These are phyloP conservation scores for Neoascia interrupta DNA, from an alignment of 2,888 invertebrate species.

Conservation along the genomic window DNA sequence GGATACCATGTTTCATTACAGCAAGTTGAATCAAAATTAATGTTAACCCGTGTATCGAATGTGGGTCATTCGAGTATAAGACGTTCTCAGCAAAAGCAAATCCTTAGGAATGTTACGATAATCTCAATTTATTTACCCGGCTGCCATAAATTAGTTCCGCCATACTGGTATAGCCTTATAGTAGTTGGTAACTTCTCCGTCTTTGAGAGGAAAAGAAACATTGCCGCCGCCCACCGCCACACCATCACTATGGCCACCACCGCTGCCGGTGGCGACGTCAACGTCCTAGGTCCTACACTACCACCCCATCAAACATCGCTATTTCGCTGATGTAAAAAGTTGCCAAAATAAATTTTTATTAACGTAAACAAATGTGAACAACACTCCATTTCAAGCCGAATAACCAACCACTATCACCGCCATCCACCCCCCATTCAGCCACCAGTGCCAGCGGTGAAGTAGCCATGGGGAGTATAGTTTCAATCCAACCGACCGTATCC, in stretches of 20 bases:
- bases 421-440: neutral
- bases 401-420: slow-evolving; percentile 54
- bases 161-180: neutral
- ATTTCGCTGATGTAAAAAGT: slow-evolving; percentile 69
- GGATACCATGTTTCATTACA: slow-evolving; percentile 11
- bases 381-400: slow-evolving; percentile 59
- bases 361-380: slow-evolving; percentile 69
- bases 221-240: slow-evolving; percentile 3
- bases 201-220: slow-evolving; percentile 2
- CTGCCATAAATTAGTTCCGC: slow-evolving; percentile 45
- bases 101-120: slow-evolving; percentile 38
- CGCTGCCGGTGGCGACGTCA: no score
- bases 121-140: slow-evolving; percentile 59
- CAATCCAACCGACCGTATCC: slow-evolving; percentile 25
- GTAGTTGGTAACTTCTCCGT: neutral
- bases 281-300: slow-evolving; percentile 1
- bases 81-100: slow-evolving; percentile 34
- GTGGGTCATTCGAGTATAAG: slow-evolving; percentile 44
- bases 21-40: slow-evolving; percentile 52
- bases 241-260: neutral
- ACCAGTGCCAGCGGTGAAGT: neutral
- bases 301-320: slow-evolving; percentile 54
- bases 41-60: slow-evolving; percentile 36
- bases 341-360: slow-evolving; percentile 69
- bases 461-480: no score